A percentile compares a stretch with the other conserved stretches of the same genome.
These are phyloP conservation scores for Trachelus troglodyta DNA, from an alignment of 2,888 invertebrate genomes.

Conservation along the genomic window DNA sequence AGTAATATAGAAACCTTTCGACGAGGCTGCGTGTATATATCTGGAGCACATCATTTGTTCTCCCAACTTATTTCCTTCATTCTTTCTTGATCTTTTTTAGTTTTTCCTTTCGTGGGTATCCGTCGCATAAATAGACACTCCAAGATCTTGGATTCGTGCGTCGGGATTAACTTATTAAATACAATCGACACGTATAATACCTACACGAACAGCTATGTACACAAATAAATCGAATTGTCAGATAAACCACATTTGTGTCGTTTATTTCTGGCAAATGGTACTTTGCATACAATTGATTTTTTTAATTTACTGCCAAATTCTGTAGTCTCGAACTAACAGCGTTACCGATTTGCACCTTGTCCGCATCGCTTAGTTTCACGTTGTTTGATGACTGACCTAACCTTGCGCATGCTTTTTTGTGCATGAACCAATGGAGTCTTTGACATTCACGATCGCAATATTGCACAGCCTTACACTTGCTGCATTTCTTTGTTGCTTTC, in stretches of 20 bases:
- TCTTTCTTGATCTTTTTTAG: neutral
- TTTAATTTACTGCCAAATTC: slow-evolving; percentile 50
- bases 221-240: neutral
- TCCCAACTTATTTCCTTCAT: neutral
- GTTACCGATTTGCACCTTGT: slow-evolving; percentile 51
- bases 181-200: slow-evolving; percentile 3
- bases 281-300: neutral
- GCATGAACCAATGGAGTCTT: slow-evolving; percentile 91
- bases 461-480: slow-evolving; percentile 91
- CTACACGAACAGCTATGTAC: slow-evolving; percentile 4
- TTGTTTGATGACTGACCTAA: slow-evolving; percentile 61
- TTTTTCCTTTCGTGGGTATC: neutral
- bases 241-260: neutral
- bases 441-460: slow-evolving; percentile 97
- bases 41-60: neutral
- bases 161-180: neutral
- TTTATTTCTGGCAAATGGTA: neutral
- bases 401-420: slow-evolving; percentile 86
- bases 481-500: slow-evolving; percentile 91
- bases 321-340: slow-evolving; percentile 52
- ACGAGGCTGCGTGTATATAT: neutral
- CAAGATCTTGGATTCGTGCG: neutral
- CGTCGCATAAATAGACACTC: neutral
- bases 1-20: neutral
- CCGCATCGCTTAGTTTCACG: slow-evolving; percentile 47